A percentile compares a stretch with the other conserved stretches of the same genome.
phyloP scores from a whole-genome alignment of 2,113 vertebrate genomes.

The Todiramphus chloris region DNA sequence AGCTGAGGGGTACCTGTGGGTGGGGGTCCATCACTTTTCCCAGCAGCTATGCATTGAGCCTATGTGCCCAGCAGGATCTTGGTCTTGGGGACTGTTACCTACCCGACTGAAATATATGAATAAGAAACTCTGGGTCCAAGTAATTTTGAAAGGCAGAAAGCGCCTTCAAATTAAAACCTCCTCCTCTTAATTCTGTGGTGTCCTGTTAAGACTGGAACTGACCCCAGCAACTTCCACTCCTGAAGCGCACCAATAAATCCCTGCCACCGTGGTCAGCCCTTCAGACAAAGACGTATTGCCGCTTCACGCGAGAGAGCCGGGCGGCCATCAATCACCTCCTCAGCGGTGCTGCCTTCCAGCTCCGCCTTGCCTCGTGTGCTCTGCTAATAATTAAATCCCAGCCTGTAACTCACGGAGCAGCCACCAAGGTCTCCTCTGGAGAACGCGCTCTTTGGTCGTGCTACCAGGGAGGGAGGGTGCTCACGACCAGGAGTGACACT shows the following conservation, averaged over 20 bases:
- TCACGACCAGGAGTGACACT: neutral
- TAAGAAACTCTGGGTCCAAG: neutral
- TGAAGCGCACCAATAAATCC: conserved; percentile 8
- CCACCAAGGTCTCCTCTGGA: neutral
- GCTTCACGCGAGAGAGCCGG: neutral
- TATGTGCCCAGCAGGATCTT: neutral
- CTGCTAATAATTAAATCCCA: neutral
- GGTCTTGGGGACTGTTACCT: neutral
- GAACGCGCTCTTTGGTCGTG: neutral
- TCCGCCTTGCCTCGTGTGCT: neutral
- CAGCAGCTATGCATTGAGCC: neutral
- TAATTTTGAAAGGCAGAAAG: neutral
- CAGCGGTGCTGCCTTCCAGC: accelerated
- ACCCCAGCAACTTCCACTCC: neutral
- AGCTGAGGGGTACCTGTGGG: neutral
- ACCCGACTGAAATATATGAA: neutral
- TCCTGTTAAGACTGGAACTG: neutral
- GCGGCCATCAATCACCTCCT: conserved; percentile 15
- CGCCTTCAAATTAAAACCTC: neutral
- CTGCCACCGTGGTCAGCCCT: neutral
- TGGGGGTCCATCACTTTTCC: neutral
- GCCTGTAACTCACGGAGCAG: neutral
- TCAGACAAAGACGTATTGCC: conserved; percentile 15
- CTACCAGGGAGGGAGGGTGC: neutral
- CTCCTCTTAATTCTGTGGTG: neutral